These are phyloP conservation scores for Philypnodon macrostomus DNA, from an alignment of 2,797 vertebrate genomes.

Conservation along the genomic window DNA sequence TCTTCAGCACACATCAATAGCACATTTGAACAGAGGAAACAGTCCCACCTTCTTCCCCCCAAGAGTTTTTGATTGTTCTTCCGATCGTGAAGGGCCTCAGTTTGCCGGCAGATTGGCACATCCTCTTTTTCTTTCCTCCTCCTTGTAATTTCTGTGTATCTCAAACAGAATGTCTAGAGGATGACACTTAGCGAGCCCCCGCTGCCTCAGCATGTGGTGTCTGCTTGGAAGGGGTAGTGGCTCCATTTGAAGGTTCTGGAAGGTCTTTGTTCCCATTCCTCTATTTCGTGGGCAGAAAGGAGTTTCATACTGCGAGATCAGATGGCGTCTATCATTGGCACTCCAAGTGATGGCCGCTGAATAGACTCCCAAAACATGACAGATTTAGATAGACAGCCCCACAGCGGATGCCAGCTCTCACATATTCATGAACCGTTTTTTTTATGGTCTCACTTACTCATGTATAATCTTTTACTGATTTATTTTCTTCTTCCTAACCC, in stretches of 20 bases:
- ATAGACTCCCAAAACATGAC: conserved; percentile 61
- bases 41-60: conserved; percentile 50
- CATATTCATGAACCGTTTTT: conserved; percentile 61
- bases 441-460: conserved; percentile 28
- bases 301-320: conserved; percentile 70
- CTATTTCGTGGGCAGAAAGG: conserved; percentile 54
- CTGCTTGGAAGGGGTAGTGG: conserved; percentile 60
- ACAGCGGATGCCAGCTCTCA: conserved; percentile 59
- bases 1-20: conserved; percentile 69
- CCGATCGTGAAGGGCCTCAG: conserved; percentile 60
- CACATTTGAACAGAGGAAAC: conserved; percentile 53
- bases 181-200: conserved; percentile 75
- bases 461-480: conserved; percentile 33
- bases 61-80: conserved; percentile 65
- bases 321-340: conserved; percentile 69
- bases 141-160: conserved; percentile 61
- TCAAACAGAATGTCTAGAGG: conserved; percentile 62
- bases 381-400: conserved; percentile 62
- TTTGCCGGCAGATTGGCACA: conserved; percentile 54
- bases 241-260: conserved; percentile 68
- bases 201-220: conserved; percentile 68
- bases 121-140: conserved; percentile 48
- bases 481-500: conserved; percentile 41
- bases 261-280: conserved; percentile 61
- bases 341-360: conserved; percentile 47